Base-by-base conservation (phyloP, 1,140 invertebrate species). In the Cotesia vestalis region DNA sequence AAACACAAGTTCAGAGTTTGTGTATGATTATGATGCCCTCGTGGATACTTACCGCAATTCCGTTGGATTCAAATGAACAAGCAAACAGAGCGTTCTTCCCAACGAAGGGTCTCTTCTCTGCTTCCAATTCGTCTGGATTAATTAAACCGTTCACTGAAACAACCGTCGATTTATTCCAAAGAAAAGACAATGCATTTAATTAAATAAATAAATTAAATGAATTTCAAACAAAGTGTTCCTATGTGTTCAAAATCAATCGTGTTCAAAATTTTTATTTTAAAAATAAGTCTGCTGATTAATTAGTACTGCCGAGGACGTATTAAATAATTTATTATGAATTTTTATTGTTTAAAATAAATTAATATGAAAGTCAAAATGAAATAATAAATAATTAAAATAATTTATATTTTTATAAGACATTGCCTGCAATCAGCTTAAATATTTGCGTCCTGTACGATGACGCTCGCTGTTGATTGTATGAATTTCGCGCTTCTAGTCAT, bases 361-460 rank as follows among this genome's bases (percentile, higher is more conserved):
- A 35, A 35, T 34, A 60, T 34, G 11, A 60, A 60, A 27, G 11
- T 35, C 9, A 35, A 4, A 34, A 60, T 34, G 20, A 61, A 69
- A 59, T 69, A 8, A 69, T 59, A 73, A 27, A 68, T 35, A n/a
- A 64, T 67, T 73, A 51, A 89, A 88, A 86, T 90, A 89, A 1
- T 89, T 88, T 78, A 27, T 89, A 90, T 66, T 38, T 17, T 38
- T 55, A 20, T 66, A 11, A 27, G 59, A 59, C 66, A 46, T 36
- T 72, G 60, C 60, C 64, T 61, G 67, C 61, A 51, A 38, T 66
- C 57, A 61, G 38, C 57, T 63, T 57, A 55, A 69, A 66, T 59
- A 75, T 52, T 73, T 72, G 60, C 62, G 69, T 73, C 68, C 71
- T 59, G 69, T 61, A 78, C 69, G 71, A 81, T 79, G 80, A 71